Percentiles rank a stretch among this genome's conserved stretches.
These are phyloP conservation scores for Sminthopsis crassicaudata DNA, from an alignment of 2,113 vertebrate species.

Conservation along the genomic window DNA sequence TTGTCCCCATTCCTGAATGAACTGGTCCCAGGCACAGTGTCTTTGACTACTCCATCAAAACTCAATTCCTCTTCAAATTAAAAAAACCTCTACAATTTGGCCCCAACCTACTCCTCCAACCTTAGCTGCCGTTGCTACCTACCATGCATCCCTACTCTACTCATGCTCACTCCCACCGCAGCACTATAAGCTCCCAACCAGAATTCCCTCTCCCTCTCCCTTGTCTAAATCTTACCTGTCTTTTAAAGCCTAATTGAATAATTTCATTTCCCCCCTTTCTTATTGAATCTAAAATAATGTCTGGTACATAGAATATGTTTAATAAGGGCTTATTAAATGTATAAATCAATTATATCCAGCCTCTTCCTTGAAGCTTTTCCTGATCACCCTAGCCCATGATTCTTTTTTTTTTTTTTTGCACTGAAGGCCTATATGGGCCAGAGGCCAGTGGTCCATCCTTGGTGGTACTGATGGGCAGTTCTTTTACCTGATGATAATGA, in stretches of 20 bases:
- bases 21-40: background rate
- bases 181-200: background rate
- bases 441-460: too few species aligned
- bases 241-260: background rate
- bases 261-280: background rate
- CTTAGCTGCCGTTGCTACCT: background rate
- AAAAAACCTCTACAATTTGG: background rate
- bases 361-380: background rate
- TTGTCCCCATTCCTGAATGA: background rate
- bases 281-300: background rate
- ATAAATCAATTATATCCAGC: background rate
- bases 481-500: conserved; percentile 94
- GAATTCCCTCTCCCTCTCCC: background rate
- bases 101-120: background rate
- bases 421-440: background rate
- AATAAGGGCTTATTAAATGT: background rate
- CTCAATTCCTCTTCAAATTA: background rate
- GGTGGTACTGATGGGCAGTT: background rate
- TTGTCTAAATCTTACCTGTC: background rate
- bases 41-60: background rate
- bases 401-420: background rate
- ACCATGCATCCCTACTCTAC: background rate
- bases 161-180: background rate
- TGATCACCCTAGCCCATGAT: background rate
- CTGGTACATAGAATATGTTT: background rate